Base-by-base conservation (phyloP, 2,888 invertebrate genomes). In the Perithous albicinctus region DNA sequence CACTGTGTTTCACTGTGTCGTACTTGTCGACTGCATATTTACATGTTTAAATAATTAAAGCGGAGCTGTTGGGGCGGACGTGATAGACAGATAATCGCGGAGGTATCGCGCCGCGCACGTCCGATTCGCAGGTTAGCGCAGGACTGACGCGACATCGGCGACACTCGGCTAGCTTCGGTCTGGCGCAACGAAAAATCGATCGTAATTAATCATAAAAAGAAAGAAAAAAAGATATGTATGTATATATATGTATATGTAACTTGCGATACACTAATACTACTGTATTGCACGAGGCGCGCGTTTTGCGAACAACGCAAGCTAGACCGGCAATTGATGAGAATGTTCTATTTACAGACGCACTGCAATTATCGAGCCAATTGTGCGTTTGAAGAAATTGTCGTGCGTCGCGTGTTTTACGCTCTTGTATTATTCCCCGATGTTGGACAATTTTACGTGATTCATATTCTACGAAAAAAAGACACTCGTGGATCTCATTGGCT, bases 1-100 rank as follows among this genome's bases (percentile, higher is more conserved):
- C 86, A 86, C 86, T 82, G 84, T 69, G 86, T 59, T n/a, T 86
- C 85, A 87, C 86, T 85, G 85, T 84, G 74, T 80, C 72, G 80
- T 86, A 82, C 70, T 54, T 32, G 69, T 83, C 67, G 78, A 81
- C 76, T 84, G 81, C 82, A 87, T 90, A 89, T 90, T 90, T 90
- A 90, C 90, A 90, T 91, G 85, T 84, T 91, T 89, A 87, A 89
- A 87, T 85, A 85, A 87, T 87, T 86, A 81, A 85, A 78, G 75
- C 80, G 69, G 73, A 67, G 85, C 78, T 15, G n/a, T n/a, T n/a
- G 79, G 83, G 88, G 84, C 89, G 88, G 87, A 89, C 87, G 88
- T 89, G 88, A 89, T 87, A 83, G 82, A 86, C 88, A 80, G 82
- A 85, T 85, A 86, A n/a, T 87, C 38, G 48, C 51, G 76, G 80